A percentile compares a stretch with the other conserved stretches of the same genome.
Conservation (phyloP, 2,888 invertebrate species). For the Dorcus parallelipipedus region DNA sequence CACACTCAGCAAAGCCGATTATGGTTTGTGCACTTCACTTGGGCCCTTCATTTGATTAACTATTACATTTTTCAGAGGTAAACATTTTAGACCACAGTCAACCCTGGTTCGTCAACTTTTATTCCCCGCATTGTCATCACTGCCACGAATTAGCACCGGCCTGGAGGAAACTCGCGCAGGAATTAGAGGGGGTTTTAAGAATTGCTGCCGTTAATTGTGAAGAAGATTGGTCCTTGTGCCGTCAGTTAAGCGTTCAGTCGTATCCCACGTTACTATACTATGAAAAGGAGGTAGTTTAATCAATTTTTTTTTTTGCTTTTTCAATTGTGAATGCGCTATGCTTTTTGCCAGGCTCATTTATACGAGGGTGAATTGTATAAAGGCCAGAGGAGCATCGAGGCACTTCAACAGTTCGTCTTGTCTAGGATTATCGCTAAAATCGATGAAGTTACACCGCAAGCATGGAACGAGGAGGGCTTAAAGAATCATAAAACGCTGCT, state of each 20-base stretch:
- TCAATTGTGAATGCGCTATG: neutral
- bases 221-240: constrained; percentile 77
- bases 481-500: constrained; percentile 53
- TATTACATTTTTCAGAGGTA: constrained; percentile 40
- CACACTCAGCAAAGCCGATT: constrained; percentile 70
- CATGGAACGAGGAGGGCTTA: constrained; percentile 41
- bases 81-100: constrained; percentile 56
- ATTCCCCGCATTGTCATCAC: constrained; percentile 82
- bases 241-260: constrained; percentile 66
- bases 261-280: constrained; percentile 77
- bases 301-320: neutral
- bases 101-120: constrained; percentile 84
- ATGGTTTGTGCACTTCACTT: constrained; percentile 56
- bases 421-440: constrained; percentile 53
- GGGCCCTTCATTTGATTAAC: neutral
- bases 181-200: constrained; percentile 73
- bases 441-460: constrained; percentile 43
- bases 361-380: constrained; percentile 58
- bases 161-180: constrained; percentile 76
- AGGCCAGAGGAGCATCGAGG: constrained; percentile 58
- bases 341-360: constrained; percentile 50
- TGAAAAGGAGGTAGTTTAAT: constrained; percentile 40
- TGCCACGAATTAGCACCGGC: constrained; percentile 79
- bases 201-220: constrained; percentile 86
- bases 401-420: constrained; percentile 62